Evolutionary conservation across 2,113 vertebrate species (phyloP).

Genomic region (Sula dactylatra): DNA sequence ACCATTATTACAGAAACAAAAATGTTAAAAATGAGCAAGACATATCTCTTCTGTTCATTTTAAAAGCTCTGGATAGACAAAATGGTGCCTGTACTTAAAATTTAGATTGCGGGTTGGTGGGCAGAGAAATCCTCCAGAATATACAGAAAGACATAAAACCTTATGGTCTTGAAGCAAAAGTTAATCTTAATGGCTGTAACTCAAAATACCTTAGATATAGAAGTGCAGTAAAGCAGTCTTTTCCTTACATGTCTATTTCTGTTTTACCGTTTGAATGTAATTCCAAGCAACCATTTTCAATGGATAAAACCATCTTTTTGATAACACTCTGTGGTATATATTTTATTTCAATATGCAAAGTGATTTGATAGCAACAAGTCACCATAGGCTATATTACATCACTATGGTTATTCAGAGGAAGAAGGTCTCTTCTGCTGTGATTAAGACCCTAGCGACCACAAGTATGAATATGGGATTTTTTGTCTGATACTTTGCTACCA

Average conservation of each 20-base stretch:
- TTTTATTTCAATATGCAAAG: background rate
- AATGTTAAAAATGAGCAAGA: background rate
- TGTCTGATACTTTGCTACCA: background rate
- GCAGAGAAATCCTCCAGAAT: background rate
- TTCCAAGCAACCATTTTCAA: background rate
- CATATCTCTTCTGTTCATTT: background rate
- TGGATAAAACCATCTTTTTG: background rate
- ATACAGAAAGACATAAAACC: background rate
- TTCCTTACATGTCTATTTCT: background rate
- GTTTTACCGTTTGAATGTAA: background rate
- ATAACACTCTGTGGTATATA: background rate
- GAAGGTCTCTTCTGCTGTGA: background rate
- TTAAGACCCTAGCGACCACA: background rate
- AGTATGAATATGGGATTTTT: background rate
- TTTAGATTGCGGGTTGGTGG: background rate
- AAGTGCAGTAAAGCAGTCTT: background rate
- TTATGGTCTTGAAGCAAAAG: background rate
- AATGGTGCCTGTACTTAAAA: background rate
- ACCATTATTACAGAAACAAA: background rate
- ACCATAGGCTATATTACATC: background rate
- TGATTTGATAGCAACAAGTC: background rate
- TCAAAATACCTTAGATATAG: background rate
- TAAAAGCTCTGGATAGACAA: background rate
- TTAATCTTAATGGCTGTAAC: background rate
- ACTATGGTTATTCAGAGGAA: background rate